Percentiles rank a stretch among this genome's conserved stretches.
phyloP scores from a whole-genome alignment of 1,140 invertebrate species.

The Archegozetes longisetosus region DNA sequence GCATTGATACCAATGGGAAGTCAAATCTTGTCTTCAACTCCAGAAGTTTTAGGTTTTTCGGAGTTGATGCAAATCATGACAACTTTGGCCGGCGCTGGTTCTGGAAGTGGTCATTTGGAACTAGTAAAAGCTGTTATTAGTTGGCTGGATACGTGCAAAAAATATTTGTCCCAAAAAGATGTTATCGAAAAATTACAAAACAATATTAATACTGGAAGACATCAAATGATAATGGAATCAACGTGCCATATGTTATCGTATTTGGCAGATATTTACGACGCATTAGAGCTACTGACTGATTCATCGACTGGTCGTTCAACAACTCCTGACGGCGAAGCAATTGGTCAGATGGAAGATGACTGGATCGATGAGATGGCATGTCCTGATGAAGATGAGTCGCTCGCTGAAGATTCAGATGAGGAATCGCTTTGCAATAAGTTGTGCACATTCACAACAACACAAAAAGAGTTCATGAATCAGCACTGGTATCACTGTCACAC shows the following conservation, averaged over 20 bases:
- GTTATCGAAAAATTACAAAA: slow-evolving; percentile 37
- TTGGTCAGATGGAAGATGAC: slow-evolving; percentile 50
- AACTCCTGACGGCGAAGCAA: not conserved
- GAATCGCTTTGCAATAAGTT: slow-evolving; percentile 83
- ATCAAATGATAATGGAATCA: slow-evolving; percentile 48
- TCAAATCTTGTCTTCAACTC: slow-evolving; percentile 34
- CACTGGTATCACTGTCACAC: slow-evolving; percentile 91
- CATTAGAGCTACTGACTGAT: slow-evolving; percentile 33
- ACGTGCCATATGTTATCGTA: slow-evolving; percentile 60
- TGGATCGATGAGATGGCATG: slow-evolving; percentile 57
- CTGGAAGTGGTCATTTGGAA: slow-evolving; percentile 50
- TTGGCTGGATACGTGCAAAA: slow-evolving; percentile 49
- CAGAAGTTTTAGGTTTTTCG: slow-evolving; percentile 42
- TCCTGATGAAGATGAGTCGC: slow-evolving; percentile 75
- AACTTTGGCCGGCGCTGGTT: slow-evolving; percentile 62
- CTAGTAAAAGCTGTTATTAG: slow-evolving; percentile 58
- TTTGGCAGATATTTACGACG: slow-evolving; percentile 46
- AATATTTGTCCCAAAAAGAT: slow-evolving; percentile 40
- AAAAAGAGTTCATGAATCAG: slow-evolving; percentile 97
- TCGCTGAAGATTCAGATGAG: slow-evolving; percentile 85
- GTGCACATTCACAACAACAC: slow-evolving; percentile 90
- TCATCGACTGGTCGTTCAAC: not conserved
- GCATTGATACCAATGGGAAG: slow-evolving; percentile 57
- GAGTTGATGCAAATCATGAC: slow-evolving; percentile 60
- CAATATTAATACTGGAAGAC: slow-evolving; percentile 34